phyloP scores from a whole-genome alignment of 2,888 invertebrate genomes.

The Thera obeliscata region DNA sequence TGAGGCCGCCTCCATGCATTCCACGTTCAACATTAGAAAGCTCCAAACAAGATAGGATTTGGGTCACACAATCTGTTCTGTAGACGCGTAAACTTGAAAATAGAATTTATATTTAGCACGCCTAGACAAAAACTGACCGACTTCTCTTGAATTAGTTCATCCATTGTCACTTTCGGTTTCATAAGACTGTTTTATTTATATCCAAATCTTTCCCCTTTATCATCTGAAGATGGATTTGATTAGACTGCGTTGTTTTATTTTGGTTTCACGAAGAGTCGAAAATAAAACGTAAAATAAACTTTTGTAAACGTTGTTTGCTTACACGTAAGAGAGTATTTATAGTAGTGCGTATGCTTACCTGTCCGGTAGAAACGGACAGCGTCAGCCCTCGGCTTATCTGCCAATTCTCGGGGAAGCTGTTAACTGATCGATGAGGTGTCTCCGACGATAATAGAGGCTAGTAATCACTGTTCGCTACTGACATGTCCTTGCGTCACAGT shows the following conservation, averaged over 20 bases:
- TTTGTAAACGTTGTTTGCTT: constrained; percentile 30
- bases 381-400: constrained; percentile 60
- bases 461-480: constrained; percentile 60
- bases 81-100: constrained; percentile 78
- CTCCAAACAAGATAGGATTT: constrained; percentile 66
- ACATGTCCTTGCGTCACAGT: constrained; percentile 47
- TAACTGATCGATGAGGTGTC: constrained; percentile 69
- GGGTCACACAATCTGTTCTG: constrained; percentile 71
- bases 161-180: constrained; percentile 31
- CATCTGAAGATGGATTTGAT: constrained; percentile 26
- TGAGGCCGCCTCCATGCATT: constrained; percentile 28
- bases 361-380: constrained; percentile 52
- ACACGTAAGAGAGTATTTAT: constrained; percentile 50
- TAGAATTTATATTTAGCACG: constrained; percentile 70
- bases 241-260: constrained; percentile 13
- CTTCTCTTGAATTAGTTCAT: constrained; percentile 32
- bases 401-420: constrained; percentile 65
- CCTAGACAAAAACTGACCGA: constrained; percentile 56
- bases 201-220: constrained; percentile 13
- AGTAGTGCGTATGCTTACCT: constrained; percentile 58
- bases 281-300: not conserved
- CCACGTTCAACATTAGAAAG: constrained; percentile 59
- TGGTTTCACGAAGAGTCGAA: constrained; percentile 1
- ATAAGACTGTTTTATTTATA: constrained; percentile 21
- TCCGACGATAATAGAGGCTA: constrained; percentile 59